phyloP scores from a whole-genome alignment of 2,888 invertebrate species.

The Cephus pulcher region DNA sequence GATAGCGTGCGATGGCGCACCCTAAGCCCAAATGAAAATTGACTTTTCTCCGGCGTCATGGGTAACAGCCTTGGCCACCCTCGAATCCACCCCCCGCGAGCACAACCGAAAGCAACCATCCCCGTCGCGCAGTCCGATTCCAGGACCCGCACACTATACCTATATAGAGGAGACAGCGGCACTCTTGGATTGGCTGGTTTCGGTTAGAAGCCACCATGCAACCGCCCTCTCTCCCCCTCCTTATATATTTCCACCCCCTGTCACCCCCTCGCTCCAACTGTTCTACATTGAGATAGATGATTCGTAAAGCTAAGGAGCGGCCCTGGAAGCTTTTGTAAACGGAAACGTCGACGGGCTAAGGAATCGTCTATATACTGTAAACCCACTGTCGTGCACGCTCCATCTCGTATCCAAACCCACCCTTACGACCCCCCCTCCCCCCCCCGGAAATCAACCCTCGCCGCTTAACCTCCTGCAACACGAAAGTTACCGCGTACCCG shows the following conservation, averaged over 20 bases:
- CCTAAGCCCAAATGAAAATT: constrained; percentile 56
- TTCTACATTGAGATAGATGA: constrained; percentile 16
- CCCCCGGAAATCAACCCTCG: not conserved
- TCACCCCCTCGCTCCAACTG: not conserved
- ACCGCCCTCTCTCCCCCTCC: not conserved
- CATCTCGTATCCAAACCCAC: not conserved
- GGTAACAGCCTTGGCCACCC: constrained; percentile 31
- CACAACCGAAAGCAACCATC: not conserved
- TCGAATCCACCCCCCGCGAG: constrained; percentile 25
- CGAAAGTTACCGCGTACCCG: not conserved
- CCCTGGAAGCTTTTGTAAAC: not conserved
- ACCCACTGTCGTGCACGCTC: not conserved
- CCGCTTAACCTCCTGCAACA: not conserved
- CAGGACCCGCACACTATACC: not conserved
- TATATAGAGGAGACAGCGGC: not conserved
- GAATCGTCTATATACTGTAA: not conserved
- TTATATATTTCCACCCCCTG: not conserved
- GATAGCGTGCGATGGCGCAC: constrained; percentile 51
- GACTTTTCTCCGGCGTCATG: constrained; percentile 43
- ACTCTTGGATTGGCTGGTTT: not conserved
- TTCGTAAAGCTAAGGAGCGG: constrained; percentile 17
- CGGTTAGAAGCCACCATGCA: not conserved
- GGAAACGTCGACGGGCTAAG: not conserved
- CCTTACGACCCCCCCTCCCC: not conserved
- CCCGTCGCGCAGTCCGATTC: not conserved